Base-by-base conservation (phyloP, 2,888 invertebrate species). In the Pachycephus smyrnensis region DNA sequence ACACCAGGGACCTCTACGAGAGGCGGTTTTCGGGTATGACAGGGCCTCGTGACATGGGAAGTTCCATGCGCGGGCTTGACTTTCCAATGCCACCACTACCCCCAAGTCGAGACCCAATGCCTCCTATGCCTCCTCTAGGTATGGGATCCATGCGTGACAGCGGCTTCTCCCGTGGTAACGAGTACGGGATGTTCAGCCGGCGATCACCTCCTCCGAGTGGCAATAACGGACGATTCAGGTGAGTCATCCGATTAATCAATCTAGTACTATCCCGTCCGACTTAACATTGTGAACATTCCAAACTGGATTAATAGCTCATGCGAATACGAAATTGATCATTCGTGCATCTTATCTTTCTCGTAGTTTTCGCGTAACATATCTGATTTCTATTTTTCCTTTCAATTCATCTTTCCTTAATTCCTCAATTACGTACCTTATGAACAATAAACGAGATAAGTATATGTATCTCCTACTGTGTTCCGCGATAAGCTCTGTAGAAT, bases 111-210 rank as follows among this genome's bases (percentile, higher is more conserved):
- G 96, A 96, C 91, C 96, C 96, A 30, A 94, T 96, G 93, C 96
- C 96, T 75, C 94, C 93, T 76, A 93, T 96, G 93, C 96, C 96
- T 82, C 95, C 95, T 88, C 94, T 96, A 88, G 93, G 93, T 88
- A 93, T 94, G 93, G 94, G 94, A 87, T 93, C 96, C 85, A 94
- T 95, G 94, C 94, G 95, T 76, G 94, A 94, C 82, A 92, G 93
- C 35, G 93, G 95, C 93, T 92, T 93, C 92, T 92, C 95, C 93
- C 93, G 93, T 78, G 91, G 93, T 68, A 92, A 92, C 87, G 94
- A 96, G 91, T 96, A 96, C 91, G 94, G 95, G 86, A 96, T 97
- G 95, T 97, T 96, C 92, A 97, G 96, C 92, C 94, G 97, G 84
- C 93, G 97, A 87, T 96, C 96, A 85, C 96, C 97, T 86, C 96